These are phyloP conservation scores for Polydrusus cervinus DNA, from an alignment of 2,888 invertebrate genomes.

Conservation along the genomic window DNA sequence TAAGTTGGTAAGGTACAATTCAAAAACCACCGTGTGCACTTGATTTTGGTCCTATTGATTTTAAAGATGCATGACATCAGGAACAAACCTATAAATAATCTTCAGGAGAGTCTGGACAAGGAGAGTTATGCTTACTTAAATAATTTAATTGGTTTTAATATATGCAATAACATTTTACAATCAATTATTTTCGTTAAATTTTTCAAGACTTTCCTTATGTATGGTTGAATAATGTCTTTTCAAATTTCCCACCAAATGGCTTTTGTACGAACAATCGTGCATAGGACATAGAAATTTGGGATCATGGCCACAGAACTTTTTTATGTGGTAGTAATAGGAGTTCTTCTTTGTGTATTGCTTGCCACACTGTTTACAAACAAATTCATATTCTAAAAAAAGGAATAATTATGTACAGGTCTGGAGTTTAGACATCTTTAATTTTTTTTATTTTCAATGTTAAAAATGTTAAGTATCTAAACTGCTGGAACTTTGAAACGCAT, in stretches of 20 bases:
- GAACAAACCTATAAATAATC: no score
- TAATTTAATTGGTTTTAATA: no score
- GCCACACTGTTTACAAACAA: conserved; percentile 32
- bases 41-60: no score
- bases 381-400: conserved; percentile 29
- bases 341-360: conserved; percentile 32
- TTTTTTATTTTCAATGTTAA: no score
- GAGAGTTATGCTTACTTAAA: no score
- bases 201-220: conserved; percentile 3
- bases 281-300: conserved; percentile 27
- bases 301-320: conserved; percentile 30
- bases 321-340: conserved; percentile 34
- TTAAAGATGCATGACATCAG: no score
- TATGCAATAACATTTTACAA: not conserved
- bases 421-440: no score
- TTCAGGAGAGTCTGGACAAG: no score
- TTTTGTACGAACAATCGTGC: conserved; percentile 20
- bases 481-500: no score
- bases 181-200: not conserved
- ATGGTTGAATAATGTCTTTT: conserved; percentile 24
- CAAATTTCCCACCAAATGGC: conserved; percentile 36
- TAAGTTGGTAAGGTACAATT: not conserved
- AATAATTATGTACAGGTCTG: not conserved
- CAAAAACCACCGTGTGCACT: not conserved
- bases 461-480: no score